Base-by-base conservation (phyloP, 35 echinoderm and acorn worm species). In the Apostichopus parvimensis region DNA sequence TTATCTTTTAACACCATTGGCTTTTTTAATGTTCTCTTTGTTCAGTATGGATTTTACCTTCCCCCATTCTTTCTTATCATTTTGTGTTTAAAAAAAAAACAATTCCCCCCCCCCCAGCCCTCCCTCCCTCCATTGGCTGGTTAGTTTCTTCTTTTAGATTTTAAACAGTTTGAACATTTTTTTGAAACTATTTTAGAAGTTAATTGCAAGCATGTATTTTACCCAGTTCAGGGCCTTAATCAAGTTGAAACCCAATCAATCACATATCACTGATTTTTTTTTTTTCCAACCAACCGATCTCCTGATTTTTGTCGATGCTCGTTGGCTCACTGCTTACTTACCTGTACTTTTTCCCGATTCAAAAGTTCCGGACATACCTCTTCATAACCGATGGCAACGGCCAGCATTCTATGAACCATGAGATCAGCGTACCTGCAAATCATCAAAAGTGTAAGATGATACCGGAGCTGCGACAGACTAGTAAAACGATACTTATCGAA, bases 341-440 rank as follows among this genome's bases (percentile, higher is more conserved):
- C 96, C 96, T 95, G 93, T 56, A 96, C 87, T 55, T 92, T 94
- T 23, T 92, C 58, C 73, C 94, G 96, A 1, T 98, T 91, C 3
- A 98, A 73, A 0, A 98, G 91, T 61, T 95, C 91, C 18, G 94
- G 94, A 79, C 91, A 96, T 8, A 93, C 94, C 77, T 89, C 66
- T 57, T 94, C 93, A 59, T 95, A 95, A 88, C 82, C 60, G 28
- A 96, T 96, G 15, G 95, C 93, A 60, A 98, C 97, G 1, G 97
- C 95, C 21, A 98, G 87, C 91, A 95, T 94, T 73, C 97, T 87
- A 73, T 98, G 97, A 28, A 98, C 97, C 57, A 98, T 93, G 8
- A 98, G 71, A 90, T 98, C 97, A 56, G 97, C 95, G 72, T 98
- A 98, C 62, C 97, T 98, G 72, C 53, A 71, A 91, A n/a, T 45